These are phyloP conservation scores for Mastacembelus armatus DNA, from an alignment of 2,797 vertebrate species.

Conservation along the genomic window DNA sequence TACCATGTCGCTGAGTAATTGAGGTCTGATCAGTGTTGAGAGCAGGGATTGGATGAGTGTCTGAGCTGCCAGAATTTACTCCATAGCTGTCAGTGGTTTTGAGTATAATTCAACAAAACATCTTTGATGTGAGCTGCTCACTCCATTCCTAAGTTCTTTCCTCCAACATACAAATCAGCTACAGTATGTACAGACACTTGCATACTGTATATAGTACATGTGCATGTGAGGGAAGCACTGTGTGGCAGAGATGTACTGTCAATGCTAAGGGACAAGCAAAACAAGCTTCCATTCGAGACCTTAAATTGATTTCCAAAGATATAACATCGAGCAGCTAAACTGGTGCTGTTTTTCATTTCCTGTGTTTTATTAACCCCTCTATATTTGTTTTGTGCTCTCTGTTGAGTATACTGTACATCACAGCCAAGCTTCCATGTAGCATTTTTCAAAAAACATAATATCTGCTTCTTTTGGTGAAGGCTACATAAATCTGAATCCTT, in stretches of 20 bases:
- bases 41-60: conserved; percentile 38
- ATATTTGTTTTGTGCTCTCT: conserved; percentile 43
- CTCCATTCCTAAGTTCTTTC: conserved; percentile 33
- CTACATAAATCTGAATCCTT: conserved; percentile 84
- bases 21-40: conserved; percentile 56
- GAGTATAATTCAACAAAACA: conserved; percentile 43
- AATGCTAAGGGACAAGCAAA: conserved; percentile 62
- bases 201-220: background rate
- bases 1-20: conserved; percentile 54
- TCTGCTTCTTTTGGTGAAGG: conserved; percentile 73
- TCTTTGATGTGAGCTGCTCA: conserved; percentile 32
- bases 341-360: conserved; percentile 67
- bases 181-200: background rate
- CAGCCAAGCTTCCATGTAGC: conserved; percentile 38
- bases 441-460: conserved; percentile 75
- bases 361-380: conserved; percentile 64
- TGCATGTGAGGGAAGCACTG: background rate
- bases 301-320: conserved; percentile 54
- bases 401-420: conserved; percentile 52
- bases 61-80: conserved; percentile 52
- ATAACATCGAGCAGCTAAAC: conserved; percentile 49
- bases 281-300: conserved; percentile 32
- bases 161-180: conserved; percentile 8
- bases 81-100: conserved; percentile 37
- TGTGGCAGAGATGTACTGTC: conserved; percentile 38